These are phyloP conservation scores for Myiotriccus ornatus DNA, from an alignment of 2,797 vertebrate genomes.

Conservation along the genomic window DNA sequence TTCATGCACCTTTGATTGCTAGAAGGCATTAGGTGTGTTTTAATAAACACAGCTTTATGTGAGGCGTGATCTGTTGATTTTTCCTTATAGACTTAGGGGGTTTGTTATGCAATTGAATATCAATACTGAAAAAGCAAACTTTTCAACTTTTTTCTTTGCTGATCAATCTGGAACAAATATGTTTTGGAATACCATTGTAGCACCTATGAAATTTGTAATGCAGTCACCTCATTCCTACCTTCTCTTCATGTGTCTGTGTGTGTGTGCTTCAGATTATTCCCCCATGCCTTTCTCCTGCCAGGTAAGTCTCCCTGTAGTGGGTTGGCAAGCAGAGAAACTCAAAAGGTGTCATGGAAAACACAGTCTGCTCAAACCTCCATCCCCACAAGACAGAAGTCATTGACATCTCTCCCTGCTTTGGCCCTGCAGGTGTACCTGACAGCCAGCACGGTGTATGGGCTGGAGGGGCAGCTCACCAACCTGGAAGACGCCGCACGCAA, in stretches of 20 bases:
- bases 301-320: neutral
- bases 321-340: neutral
- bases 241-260: neutral
- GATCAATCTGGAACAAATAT: neutral
- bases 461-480: conserved; percentile 89
- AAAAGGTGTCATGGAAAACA: neutral
- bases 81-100: neutral
- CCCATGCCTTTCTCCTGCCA: neutral
- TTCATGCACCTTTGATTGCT: neutral
- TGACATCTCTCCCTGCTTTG: neutral
- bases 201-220: neutral
- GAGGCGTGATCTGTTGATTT: neutral
- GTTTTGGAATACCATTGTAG: neutral
- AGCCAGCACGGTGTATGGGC: conserved; percentile 90
- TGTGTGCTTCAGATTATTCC: neutral
- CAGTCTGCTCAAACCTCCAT: neutral
- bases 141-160: neutral
- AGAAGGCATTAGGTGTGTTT: neutral
- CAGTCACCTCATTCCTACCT: neutral
- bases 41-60: neutral
- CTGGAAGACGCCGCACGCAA: conserved; percentile 89
- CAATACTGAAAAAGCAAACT: neutral
- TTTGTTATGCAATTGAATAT: neutral
- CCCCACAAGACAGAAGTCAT: neutral
- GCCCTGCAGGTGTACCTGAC: conserved; percentile 89